Conservation (phyloP, 2,113 vertebrate species). For the Tilapia sparmanii region DNA sequence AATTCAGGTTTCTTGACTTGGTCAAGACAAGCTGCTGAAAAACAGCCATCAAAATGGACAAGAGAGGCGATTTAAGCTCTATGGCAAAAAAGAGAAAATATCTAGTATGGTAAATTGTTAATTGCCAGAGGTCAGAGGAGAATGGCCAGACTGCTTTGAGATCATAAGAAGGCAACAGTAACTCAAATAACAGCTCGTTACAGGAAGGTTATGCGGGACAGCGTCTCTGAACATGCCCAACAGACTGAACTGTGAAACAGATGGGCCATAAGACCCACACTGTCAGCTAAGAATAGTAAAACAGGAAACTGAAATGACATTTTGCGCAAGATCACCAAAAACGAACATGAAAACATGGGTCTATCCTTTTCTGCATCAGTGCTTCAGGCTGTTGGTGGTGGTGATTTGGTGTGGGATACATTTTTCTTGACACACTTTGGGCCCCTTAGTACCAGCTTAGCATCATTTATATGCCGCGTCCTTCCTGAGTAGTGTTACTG, state of each 20-base stretch:
- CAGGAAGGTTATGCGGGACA: rapidly evolving
- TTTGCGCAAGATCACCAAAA: neutral
- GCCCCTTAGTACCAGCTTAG: neutral
- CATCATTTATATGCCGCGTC: rapidly evolving
- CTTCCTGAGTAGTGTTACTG: neutral
- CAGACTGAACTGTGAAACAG: neutral
- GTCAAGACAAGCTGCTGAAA: neutral
- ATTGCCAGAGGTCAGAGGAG: neutral
- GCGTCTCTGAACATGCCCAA: neutral
- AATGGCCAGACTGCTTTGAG: neutral
- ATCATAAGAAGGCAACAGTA: neutral
- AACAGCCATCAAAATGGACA: neutral
- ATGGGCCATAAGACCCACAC: neutral
- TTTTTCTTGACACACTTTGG: neutral
- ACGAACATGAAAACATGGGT: neutral
- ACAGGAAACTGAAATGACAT: neutral
- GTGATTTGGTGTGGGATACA: neutral
- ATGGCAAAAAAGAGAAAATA: neutral
- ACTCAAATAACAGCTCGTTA: neutral
- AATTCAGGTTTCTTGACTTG: neutral
- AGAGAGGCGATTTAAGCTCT: neutral
- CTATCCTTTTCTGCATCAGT: neutral
- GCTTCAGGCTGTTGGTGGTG: neutral
- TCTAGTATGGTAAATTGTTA: neutral
- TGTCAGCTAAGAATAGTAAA: neutral